Evolutionary conservation across 2,888 invertebrate species (phyloP).

Genomic region (Sarcophaga caerulescens): DNA sequence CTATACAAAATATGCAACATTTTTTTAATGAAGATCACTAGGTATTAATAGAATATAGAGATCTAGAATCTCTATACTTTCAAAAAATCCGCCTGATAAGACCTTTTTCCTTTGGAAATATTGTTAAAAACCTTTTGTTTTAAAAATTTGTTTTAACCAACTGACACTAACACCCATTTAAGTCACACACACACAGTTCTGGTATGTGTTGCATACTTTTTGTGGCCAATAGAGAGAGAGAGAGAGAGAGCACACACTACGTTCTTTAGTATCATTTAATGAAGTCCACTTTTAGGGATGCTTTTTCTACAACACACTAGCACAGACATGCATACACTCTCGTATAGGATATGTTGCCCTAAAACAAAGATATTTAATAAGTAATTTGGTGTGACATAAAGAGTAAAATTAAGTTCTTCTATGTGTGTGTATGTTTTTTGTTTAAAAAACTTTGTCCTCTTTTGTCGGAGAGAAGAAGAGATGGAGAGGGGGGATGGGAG

Average conservation of each 20-base stretch:
- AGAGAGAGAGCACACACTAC: not conserved
- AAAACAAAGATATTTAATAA: slow-evolving; percentile 18
- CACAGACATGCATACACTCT: not conserved
- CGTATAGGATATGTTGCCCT: not conserved
- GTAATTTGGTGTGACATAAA: slow-evolving; percentile 45
- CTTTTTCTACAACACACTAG: not conserved
- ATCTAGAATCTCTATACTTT: too few species aligned
- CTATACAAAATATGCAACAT: not conserved
- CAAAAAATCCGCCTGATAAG: not conserved
- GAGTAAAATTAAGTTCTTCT: not conserved
- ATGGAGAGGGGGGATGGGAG: not conserved
- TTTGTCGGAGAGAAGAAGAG: not conserved
- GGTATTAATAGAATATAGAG: too few species aligned
- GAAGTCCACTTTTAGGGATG: slow-evolving; percentile 1
- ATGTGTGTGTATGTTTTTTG: not conserved
- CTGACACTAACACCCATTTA: too few species aligned
- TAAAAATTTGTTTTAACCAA: not conserved
- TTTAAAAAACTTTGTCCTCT: not conserved
- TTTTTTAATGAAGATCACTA: not conserved
- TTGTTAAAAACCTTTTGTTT: not conserved
- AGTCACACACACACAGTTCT: not conserved
- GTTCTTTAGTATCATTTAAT: slow-evolving; percentile 12
- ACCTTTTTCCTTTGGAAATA: not conserved
- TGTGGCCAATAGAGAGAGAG: not conserved
- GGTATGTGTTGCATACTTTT: not conserved